These are phyloP conservation scores for Drosophila ercepeae DNA, from an alignment of 1,140 invertebrate species.

Conservation along the genomic window DNA sequence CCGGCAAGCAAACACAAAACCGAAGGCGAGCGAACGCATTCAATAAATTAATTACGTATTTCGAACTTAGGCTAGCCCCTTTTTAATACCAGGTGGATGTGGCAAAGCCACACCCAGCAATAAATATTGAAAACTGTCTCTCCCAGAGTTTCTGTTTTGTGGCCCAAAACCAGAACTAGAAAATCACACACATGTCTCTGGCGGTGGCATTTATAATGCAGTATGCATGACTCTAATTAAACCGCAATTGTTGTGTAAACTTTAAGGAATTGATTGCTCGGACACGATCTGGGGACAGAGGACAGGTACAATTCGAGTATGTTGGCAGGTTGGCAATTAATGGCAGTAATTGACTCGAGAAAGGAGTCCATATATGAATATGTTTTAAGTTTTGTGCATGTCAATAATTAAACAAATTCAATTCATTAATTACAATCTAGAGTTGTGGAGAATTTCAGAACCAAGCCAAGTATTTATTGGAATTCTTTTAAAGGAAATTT, in stretches of 20 bases:
- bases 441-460: too few species aligned
- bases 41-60: slow-evolving; percentile 76
- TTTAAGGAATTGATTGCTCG: slow-evolving; percentile 56
- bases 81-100: slow-evolving; percentile 29
- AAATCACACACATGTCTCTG: slow-evolving; percentile 46
- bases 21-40: slow-evolving; percentile 58
- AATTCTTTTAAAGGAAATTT: not conserved
- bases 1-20: slow-evolving; percentile 34
- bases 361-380: slow-evolving; percentile 25
- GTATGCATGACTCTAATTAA: slow-evolving; percentile 66
- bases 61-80: slow-evolving; percentile 61
- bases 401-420: not conserved
- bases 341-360: slow-evolving; percentile 31
- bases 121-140: slow-evolving; percentile 44
- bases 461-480: not conserved
- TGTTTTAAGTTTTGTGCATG: not conserved
- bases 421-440: too few species aligned
- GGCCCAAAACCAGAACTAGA: slow-evolving; percentile 17
- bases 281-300: slow-evolving; percentile 34
- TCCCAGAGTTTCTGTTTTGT: slow-evolving; percentile 1
- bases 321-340: slow-evolving; percentile 32
- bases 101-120: slow-evolving; percentile 33
- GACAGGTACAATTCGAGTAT: slow-evolving; percentile 14
- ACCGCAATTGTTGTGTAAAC: slow-evolving; percentile 61
- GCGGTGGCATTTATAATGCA: slow-evolving; percentile 36